Percentiles rank a stretch among this genome's conserved stretches.
Conservation (phyloP, 2,113 vertebrate species). For the Syngnathus floridae region DNA sequence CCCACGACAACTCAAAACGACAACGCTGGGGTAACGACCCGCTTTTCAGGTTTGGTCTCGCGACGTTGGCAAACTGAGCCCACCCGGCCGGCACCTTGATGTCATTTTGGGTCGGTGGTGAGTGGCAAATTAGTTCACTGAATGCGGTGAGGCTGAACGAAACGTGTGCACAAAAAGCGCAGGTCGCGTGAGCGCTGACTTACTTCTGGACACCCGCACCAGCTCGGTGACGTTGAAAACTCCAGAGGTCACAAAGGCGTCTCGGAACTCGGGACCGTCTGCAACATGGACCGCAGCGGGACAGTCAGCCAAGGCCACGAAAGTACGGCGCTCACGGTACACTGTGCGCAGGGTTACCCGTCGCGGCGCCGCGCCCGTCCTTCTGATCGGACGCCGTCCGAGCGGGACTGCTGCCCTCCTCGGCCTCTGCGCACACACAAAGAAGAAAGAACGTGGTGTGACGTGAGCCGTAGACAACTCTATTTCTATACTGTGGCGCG, state of each 20-base stretch:
- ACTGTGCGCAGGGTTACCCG: conserved; percentile 72
- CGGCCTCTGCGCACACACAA: conserved; percentile 74
- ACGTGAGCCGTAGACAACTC: too few relatives aligned
- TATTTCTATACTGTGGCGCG: too few relatives aligned
- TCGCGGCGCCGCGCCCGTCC: conserved; percentile 84
- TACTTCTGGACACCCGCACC: conserved; percentile 95
- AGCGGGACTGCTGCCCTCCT: conserved; percentile 83
- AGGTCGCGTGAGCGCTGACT: conserved; percentile 51
- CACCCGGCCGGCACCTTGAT: too few relatives aligned
- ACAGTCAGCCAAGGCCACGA: neutral
- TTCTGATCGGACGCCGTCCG: conserved; percentile 86
- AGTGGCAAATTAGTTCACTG: too few relatives aligned
- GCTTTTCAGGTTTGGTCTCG: too few relatives aligned
- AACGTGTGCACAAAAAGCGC: too few relatives aligned
- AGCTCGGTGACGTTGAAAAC: conserved; percentile 98
- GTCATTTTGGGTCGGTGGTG: too few relatives aligned
- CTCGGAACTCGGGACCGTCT: conserved; percentile 95
- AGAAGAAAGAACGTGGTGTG: neutral
- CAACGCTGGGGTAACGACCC: too few relatives aligned
- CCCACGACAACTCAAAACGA: too few relatives aligned
- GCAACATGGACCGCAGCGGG: conserved; percentile 6
- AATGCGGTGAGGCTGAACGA: neutral
- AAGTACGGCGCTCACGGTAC: neutral
- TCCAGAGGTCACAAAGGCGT: conserved; percentile 92
- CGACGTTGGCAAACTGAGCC: too few relatives aligned